Percentiles rank a stretch among this genome's conserved stretches.
These are phyloP conservation scores for Seladonia tumulorum DNA, from an alignment of 2,888 invertebrate genomes.

Conservation along the genomic window DNA sequence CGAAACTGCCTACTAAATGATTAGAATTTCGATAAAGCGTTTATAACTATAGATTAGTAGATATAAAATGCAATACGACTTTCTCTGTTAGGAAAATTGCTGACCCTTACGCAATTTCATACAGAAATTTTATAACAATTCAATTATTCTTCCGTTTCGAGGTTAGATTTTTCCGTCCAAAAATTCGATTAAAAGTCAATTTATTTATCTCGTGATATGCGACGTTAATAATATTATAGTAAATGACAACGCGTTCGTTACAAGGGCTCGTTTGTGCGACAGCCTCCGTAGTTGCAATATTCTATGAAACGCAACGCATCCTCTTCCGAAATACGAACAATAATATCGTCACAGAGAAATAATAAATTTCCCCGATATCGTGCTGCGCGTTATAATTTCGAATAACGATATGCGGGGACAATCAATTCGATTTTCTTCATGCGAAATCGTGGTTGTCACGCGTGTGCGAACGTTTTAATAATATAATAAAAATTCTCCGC, in stretches of 20 bases:
- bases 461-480: background rate
- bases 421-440: background rate
- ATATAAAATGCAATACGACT: no score
- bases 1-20: background rate
- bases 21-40: background rate
- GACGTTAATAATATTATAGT: no score
- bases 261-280: no score
- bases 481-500: background rate
- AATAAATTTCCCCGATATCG: background rate
- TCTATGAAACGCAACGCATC: background rate
- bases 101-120: no score
- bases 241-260: no score
- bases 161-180: no score
- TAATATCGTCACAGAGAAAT: background rate
- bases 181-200: no score
- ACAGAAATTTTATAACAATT: no score
- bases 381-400: background rate
- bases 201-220: no score
- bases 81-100: no score
- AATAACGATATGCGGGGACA: background rate
- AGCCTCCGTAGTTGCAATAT: background rate
- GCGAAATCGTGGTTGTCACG: background rate
- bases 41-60: background rate
- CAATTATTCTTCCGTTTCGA: no score
- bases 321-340: background rate